Evolutionary conservation across 1,140 invertebrate genomes (phyloP), one percentile per base, ranked within the genome.

Genomic region (Ceratina calcarata): DNA sequence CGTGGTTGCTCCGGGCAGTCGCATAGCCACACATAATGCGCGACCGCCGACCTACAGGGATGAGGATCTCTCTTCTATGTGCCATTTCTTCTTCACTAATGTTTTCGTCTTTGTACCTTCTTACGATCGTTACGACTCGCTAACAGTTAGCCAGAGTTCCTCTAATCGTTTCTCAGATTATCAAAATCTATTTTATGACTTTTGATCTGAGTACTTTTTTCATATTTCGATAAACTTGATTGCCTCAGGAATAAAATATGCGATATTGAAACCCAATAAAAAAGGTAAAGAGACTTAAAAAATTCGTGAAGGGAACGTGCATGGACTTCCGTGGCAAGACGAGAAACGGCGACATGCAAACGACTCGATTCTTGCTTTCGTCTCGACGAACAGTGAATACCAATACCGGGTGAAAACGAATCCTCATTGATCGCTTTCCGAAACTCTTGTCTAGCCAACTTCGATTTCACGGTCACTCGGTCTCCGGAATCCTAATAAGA

Each of bases 1-100:
- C 88, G 88, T 89, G 89, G 87, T 87, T 80, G 88, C 89, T 83
- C 78, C 78, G 80, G 84, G 88, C 87, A 84, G 89, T 90, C 82
- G 87, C 88, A n/a, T 51, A 86, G 88, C 16, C 32, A 57, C 15
- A 57, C 86, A 88, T 88, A 90, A 89, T 82, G 88, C 81, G 82
- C 82, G 75, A 86, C 78, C 20, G 75, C 69, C 60, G 58, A 45
- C 37, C 37, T 45, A 45, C 37, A 45, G 37, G 37, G 37, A 45
- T 45, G 37, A 45, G 37, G 7, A 45, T 24, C 80, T 58, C 45
- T 16, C 51, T 8, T 27, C 66, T 73, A 27, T 55, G 70, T 67
- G 45, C 20, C 61, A 53, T 69, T 51, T 45, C 22, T 65, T 53
- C n/a, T 53, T 64, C 27, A 18, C 64, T 45, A 53, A 73, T 18